Percentiles rank a stretch among this genome's conserved stretches.
phyloP scores from a whole-genome alignment of 2,797 vertebrate genomes.

The Schizothorax lantsangensis region DNA sequence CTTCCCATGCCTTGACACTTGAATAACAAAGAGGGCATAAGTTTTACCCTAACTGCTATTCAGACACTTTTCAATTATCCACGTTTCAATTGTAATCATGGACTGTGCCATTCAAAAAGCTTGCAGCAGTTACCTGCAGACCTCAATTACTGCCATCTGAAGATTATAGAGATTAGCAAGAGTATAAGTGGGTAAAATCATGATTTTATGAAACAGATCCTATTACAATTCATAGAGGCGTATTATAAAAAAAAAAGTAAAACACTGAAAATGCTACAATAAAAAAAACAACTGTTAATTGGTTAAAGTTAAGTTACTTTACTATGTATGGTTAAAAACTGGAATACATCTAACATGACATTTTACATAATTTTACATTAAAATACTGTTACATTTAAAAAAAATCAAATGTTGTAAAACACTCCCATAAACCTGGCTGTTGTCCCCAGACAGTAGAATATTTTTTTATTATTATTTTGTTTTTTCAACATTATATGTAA shows the following conservation, averaged over 20 bases:
- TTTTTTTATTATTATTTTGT: no score
- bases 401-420: no score
- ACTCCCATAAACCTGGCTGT: no score
- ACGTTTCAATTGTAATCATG: slow-evolving; percentile 45
- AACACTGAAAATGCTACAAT: neutral
- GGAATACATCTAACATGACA: neutral
- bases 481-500: no score
- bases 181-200: neutral
- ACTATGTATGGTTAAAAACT: neutral
- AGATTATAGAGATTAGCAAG: slow-evolving; percentile 12
- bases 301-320: neutral
- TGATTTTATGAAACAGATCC: neutral
- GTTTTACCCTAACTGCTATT: slow-evolving; percentile 25
- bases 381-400: neutral
- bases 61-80: slow-evolving; percentile 44
- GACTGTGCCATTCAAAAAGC: slow-evolving; percentile 38
- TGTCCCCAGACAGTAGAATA: no score
- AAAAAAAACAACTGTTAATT: neutral
- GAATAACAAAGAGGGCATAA: slow-evolving; percentile 39
- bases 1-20: slow-evolving; percentile 31
- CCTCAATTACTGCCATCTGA: slow-evolving; percentile 50
- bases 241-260: no score
- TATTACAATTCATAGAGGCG: neutral
- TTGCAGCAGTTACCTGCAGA: slow-evolving; percentile 43
- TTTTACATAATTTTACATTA: neutral